A percentile compares a stretch with the other conserved stretches of the same genome.
phyloP scores from a whole-genome alignment of 2,113 vertebrate species.

The Clarias magur region DNA sequence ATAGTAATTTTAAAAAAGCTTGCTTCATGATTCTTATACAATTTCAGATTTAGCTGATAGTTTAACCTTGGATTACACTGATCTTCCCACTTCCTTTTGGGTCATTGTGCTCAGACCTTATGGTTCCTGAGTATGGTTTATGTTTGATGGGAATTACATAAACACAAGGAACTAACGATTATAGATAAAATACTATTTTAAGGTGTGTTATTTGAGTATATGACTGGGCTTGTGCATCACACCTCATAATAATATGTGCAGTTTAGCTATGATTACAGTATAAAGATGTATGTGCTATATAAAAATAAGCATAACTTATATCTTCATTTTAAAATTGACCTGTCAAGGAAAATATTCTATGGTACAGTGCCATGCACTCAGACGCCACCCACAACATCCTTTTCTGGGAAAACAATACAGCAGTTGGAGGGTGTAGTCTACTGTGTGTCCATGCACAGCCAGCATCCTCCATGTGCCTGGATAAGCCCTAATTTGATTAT shows the following conservation, averaged over 20 bases:
- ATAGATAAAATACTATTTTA: conserved; percentile 29
- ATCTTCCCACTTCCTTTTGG: background rate
- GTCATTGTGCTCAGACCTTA: conserved; percentile 25
- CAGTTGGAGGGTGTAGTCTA: conserved; percentile 72
- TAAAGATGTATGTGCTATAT: background rate
- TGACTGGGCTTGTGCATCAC: conserved; percentile 16
- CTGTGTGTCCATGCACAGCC: conserved; percentile 59
- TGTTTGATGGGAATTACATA: conserved; percentile 38
- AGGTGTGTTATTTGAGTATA: background rate
- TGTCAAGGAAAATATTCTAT: conserved; percentile 39
- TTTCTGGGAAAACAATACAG: conserved; percentile 70
- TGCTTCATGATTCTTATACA: conserved; percentile 9
- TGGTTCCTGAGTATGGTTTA: conserved; percentile 30
- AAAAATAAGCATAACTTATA: conserved; percentile 7
- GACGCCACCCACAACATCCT: conserved; percentile 60
- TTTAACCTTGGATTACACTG: conserved; percentile 10
- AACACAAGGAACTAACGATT: conserved; percentile 35
- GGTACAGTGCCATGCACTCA: conserved; percentile 50
- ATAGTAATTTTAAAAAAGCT: background rate
- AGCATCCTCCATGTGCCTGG: conserved; percentile 63
- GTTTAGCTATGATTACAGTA: background rate
- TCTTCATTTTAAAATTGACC: background rate
- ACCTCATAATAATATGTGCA: background rate
- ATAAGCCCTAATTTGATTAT: conserved; percentile 71
- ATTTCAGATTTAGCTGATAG: conserved; percentile 16